A percentile compares a stretch with the other conserved stretches of the same genome.
phyloP scores from a whole-genome alignment of 2,888 invertebrate species.

The Synanthedon myopaeformis region DNA sequence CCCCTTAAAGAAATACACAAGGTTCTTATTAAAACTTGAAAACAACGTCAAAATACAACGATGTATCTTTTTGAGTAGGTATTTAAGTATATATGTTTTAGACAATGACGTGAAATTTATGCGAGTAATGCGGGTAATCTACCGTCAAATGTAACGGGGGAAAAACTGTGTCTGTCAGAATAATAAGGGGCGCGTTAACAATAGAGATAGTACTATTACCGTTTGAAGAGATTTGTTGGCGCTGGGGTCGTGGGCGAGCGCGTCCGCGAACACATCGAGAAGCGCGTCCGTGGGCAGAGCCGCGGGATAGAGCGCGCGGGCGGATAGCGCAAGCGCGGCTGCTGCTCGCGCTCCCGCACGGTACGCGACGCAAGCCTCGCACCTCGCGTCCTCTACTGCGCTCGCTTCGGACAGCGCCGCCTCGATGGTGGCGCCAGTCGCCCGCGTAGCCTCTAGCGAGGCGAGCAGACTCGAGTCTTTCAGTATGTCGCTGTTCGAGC shows the following conservation, averaged over 20 bases:
- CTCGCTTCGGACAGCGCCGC: conserved; percentile 55
- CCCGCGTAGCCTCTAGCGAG: conserved; percentile 63
- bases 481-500: conserved; percentile 48
- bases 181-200: too few species aligned
- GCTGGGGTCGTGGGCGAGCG: conserved; percentile 27
- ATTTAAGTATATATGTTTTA: too few species aligned
- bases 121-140: too few species aligned
- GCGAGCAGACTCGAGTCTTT: conserved; percentile 57
- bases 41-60: too few species aligned
- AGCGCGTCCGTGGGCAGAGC: conserved; percentile 18
- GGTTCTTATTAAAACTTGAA: too few species aligned
- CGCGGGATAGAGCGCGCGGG: conserved; percentile 30
- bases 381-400: conserved; percentile 36
- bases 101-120: too few species aligned
- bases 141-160: too few species aligned
- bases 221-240: conserved; percentile 9
- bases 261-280: conserved; percentile 16
- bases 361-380: conserved; percentile 24
- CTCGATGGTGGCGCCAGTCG: conserved; percentile 55
- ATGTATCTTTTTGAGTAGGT: too few species aligned
- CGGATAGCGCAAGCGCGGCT: conserved; percentile 14
- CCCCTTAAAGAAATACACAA: too few species aligned
- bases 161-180: too few species aligned
- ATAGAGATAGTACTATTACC: too few species aligned
- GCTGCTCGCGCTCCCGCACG: conserved; percentile 15